Base-by-base conservation (phyloP, 2,797 vertebrate species). In the Pangasius djambal region DNA sequence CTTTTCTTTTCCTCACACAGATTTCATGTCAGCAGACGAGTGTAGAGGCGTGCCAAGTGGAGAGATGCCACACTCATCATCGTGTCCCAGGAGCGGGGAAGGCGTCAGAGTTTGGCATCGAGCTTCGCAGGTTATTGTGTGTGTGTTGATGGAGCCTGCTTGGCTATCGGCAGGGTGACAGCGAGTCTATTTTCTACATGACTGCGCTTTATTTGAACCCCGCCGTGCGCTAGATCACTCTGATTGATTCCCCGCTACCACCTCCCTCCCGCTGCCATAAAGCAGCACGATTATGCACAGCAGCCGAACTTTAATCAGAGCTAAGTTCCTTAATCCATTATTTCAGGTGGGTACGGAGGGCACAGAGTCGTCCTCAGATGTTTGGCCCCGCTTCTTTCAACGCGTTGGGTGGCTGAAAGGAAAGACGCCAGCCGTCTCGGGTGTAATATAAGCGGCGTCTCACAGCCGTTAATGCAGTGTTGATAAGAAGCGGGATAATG, bases 161-260 rank as follows among this genome's bases (percentile, higher is more conserved):
- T 91, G 92, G 94, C 93, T 94, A 88, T 95, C 87, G 94, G 91
- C 95, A 92, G 92, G 95, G 94, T 93, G 92, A 94, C 93, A 94
- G 94, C 93, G 94, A 94, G 93, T 96, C 96, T 96, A 96, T 97
- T 97, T 97, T 97, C 97, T 97, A 96, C 97, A 96, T 96, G 96
- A 92, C 95, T 97, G 95, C 94, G 91, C 94, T 97, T 97, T 96
- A 95, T 94, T 96, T 96, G 94, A 95, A 94, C 94, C 93, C 94
- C 95, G 95, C 95, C 63, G 85, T 94, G 94, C 93, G 93, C 93
- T 95, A 95, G 94, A 95, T 97, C 96, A 95, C 94, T 95, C 93
- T 92, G 95, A 96, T 96, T 94, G 95, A 96, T 96, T 94, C 92
- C 90, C 89, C 63, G n/a, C 44, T 3, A 20, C 40, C 48, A 20